Conservation (phyloP, 2,888 invertebrate genomes). For the Meganola albula region DNA sequence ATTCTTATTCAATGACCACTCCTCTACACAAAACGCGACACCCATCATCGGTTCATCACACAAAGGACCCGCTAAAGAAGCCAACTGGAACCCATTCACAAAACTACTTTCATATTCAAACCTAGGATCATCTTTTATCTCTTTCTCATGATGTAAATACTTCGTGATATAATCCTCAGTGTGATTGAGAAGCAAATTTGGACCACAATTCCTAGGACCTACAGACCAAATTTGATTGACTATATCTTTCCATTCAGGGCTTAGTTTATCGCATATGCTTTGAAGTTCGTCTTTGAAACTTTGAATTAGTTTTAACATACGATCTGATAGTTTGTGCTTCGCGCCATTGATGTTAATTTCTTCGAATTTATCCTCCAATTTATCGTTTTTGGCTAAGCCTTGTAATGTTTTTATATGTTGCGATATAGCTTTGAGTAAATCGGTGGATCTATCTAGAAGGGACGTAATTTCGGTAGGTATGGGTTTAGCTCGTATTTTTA, state of each 20-base stretch:
- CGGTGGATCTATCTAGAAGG: constrained; percentile 83
- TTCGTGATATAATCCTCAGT: constrained; percentile 80
- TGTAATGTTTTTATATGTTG: constrained; percentile 64
- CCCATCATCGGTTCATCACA: constrained; percentile 99
- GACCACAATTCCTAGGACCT: constrained; percentile 92
- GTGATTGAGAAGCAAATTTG: constrained; percentile 92
- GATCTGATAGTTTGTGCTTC: constrained; percentile 53
- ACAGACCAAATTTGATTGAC: constrained; percentile 91
- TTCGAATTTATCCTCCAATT: constrained; percentile 48
- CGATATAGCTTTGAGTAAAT: constrained; percentile 82
- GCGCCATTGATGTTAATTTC: constrained; percentile 43
- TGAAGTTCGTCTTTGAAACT: constrained; percentile 77
- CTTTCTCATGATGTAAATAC: constrained; percentile 55
- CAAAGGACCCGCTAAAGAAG: constrained; percentile 92
- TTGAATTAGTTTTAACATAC: constrained; percentile 65
- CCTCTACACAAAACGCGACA: constrained; percentile 92
- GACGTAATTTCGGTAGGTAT: constrained; percentile 84
- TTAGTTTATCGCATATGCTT: constrained; percentile 77
- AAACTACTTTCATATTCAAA: constrained; percentile 86
- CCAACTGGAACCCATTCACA: constrained; percentile 91
- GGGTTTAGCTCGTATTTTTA: constrained; percentile 87
- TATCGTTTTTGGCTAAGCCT: constrained; percentile 55
- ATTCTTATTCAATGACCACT: constrained; percentile 81
- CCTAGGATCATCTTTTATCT: constrained; percentile 71
- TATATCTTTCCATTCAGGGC: constrained; percentile 70